Base-by-base conservation (phyloP, 2,113 vertebrate species). In the Perca flavescens region DNA sequence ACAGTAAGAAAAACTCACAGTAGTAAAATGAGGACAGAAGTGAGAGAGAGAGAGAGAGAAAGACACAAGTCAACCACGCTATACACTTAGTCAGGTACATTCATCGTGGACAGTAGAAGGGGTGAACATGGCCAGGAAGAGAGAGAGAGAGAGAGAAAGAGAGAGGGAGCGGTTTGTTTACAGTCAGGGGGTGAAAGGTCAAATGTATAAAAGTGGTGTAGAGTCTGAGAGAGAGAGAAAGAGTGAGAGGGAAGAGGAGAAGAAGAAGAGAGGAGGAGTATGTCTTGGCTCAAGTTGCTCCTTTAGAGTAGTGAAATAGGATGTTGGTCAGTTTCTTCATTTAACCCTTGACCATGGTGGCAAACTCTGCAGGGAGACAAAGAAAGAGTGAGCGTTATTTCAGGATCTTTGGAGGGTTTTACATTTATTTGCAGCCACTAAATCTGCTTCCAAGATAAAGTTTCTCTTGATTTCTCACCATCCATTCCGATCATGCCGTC, bases 401-500 rank as follows among this genome's bases (percentile, higher is more conserved):
- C 4, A 76, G 40, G 6, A 16, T 31, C 9, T 76, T 1, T 56
- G 8, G 0, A 43, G 12, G 14, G 11, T 6, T 36, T 68, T 13
- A 40, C 17, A 46, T 71, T 21, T 3, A 22, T 57, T 6, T 22
- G 43, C 62, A 49, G 19, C 16, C 28, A 8, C n/a, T 31, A 7
- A 43, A 54, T 25, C 12, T 46, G 8, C 16, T 43, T 31, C 10
- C 43, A 31, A 31, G 36, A 25, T 34, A 25, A 46, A 61, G 53
- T 28, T 65, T 12, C 0, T 15, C 3, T 65, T 3, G 19, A 21
- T 3, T 54, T 16, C 93, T 95, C 86, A 96, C 95, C 94, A 64
- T 96, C 94, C 93, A 87, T 65, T 92, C 96, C 96, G 16, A 95
- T 97, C 94, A 94, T 96, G 80, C 96, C 95, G 0, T 97, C 95